phyloP scores from a whole-genome alignment of 2,797 vertebrate species.

The Thripadectes ignobilis region DNA sequence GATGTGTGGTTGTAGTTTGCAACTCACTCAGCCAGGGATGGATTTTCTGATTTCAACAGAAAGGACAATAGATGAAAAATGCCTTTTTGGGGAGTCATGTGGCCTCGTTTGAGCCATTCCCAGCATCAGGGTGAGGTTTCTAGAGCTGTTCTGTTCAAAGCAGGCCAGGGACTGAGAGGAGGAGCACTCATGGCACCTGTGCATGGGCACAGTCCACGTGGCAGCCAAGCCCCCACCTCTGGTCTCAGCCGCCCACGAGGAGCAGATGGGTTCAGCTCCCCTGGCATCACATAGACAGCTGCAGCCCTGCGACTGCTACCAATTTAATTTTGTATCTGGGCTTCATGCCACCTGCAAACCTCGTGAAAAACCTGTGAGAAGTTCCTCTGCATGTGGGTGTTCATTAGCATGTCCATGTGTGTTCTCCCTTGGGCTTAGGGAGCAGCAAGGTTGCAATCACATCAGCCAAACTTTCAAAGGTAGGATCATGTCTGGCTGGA shows the following conservation, averaged over 20 bases:
- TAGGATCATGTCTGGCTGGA: not conserved
- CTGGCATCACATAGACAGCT: not conserved
- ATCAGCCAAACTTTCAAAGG: not conserved
- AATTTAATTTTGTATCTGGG: not conserved
- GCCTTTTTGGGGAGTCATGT: not conserved
- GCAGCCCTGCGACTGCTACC: not conserved
- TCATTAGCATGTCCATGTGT: not conserved
- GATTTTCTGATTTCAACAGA: not conserved
- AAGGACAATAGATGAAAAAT: not conserved
- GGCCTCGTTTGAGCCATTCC: not conserved
- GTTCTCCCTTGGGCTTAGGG: accelerated
- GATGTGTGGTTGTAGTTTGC: not conserved
- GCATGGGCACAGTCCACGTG: accelerated
- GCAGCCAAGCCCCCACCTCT: not conserved
- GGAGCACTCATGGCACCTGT: not conserved
- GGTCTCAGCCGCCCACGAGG: not conserved
- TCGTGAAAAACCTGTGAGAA: accelerated
- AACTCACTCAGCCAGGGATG: accelerated
- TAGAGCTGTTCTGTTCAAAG: not conserved
- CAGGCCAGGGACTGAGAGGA: not conserved
- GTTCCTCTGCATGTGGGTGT: not conserved
- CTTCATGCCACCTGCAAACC: accelerated
- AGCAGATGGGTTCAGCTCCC: not conserved
- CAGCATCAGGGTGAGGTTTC: not conserved
- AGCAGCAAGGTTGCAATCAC: not conserved